These are phyloP conservation scores for Spea multiplicata DNA, from an alignment of 2,113 vertebrate genomes.

Conservation along the genomic window DNA sequence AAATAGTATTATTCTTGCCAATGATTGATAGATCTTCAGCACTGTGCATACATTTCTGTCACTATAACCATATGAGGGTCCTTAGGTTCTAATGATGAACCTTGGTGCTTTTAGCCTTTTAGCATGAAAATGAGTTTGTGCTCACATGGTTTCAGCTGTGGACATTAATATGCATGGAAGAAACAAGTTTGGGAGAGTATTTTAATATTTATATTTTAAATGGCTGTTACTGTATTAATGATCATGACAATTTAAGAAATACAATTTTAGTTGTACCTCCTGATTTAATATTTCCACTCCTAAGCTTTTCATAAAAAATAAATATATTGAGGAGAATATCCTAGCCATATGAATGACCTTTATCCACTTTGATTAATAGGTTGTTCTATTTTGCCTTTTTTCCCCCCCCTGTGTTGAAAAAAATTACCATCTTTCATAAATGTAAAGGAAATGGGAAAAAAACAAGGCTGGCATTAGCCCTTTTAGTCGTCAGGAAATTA, in stretches of 20 bases:
- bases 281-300: conserved; percentile 43
- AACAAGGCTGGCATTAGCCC: conserved; percentile 72
- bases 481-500: conserved; percentile 81
- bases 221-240: background rate
- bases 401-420: conserved; percentile 64
- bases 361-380: conserved; percentile 67
- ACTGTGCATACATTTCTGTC: too few relatives aligned
- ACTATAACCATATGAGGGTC: too few relatives aligned
- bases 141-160: too few relatives aligned
- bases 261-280: background rate
- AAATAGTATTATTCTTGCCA: too few relatives aligned
- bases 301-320: conserved; percentile 20
- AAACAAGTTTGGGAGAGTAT: too few relatives aligned
- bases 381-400: conserved; percentile 53
- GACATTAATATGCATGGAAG: too few relatives aligned
- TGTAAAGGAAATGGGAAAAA: conserved; percentile 57
- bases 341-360: conserved; percentile 56
- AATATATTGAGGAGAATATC: conserved; percentile 29
- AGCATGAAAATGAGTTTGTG: too few relatives aligned
- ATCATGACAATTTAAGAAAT: background rate
- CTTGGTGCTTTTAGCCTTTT: too few relatives aligned
- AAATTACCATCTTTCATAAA: conserved; percentile 77
- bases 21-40: too few relatives aligned
- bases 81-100: too few relatives aligned
- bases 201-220: too few relatives aligned